phyloP scores from a whole-genome alignment of 2,797 vertebrate species.

The Sphenodon punctatus region DNA sequence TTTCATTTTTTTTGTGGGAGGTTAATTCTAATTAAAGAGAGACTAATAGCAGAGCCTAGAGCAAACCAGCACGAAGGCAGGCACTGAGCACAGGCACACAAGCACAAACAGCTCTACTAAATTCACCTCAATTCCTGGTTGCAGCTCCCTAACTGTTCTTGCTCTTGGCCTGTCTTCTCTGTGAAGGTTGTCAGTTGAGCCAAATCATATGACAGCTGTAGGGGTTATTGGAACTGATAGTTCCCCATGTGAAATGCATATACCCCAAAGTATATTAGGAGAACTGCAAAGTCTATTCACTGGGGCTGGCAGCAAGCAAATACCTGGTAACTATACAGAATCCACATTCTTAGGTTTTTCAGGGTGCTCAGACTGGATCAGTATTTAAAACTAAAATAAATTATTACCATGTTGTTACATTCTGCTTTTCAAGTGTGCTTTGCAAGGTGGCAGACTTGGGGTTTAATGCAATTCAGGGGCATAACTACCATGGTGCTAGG shows the following conservation, averaged over 20 bases:
- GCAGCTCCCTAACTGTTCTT: not conserved
- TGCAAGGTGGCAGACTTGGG: no score
- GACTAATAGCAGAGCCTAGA: slow-evolving; percentile 30
- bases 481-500: no score
- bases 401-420: no score
- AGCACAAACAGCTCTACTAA: not conserved
- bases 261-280: not conserved
- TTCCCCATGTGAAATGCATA: not conserved
- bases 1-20: slow-evolving; percentile 14
- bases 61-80: slow-evolving; percentile 15
- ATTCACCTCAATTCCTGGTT: not conserved
- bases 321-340: no score
- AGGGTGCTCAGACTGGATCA: no score
- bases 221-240: not conserved
- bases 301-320: not conserved
- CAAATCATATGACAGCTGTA: not conserved
- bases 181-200: not conserved
- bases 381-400: no score
- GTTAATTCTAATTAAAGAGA: slow-evolving; percentile 39
- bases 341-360: no score
- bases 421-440: no score
- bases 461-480: no score
- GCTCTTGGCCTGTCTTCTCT: not conserved
- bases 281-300: not conserved
- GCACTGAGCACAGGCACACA: not conserved